Percentiles rank a stretch among this genome's conserved stretches.
Evolutionary conservation across 2,797 vertebrate species (phyloP).

Genomic region (Hippoglossus hippoglossus): DNA sequence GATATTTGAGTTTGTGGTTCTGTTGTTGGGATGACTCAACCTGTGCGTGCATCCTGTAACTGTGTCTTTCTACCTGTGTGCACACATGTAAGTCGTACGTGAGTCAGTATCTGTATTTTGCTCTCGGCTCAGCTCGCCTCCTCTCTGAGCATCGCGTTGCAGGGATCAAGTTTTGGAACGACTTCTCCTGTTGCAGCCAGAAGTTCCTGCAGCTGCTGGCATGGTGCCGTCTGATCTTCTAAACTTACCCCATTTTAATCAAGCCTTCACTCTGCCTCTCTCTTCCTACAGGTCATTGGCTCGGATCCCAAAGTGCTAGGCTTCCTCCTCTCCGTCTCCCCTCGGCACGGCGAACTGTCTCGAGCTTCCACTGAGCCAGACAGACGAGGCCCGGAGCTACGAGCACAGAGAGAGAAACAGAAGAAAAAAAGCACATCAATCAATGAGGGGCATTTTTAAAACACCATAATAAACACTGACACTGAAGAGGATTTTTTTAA

Average conservation of each 20-base stretch:
- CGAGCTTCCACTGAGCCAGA: conserved; percentile 43
- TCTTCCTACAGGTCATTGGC: conserved; percentile 65
- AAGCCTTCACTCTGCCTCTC: conserved; percentile 40
- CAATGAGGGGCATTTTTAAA: conserved; percentile 40
- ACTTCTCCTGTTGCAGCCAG: conserved; percentile 38
- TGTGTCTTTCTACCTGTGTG: not conserved
- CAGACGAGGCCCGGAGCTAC: conserved; percentile 58
- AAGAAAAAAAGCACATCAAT: conserved; percentile 28
- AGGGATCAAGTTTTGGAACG: conserved; percentile 57
- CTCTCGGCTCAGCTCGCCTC: conserved; percentile 28
- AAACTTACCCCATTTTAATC: conserved; percentile 81
- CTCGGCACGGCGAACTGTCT: conserved; percentile 27
- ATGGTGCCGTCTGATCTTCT: conserved; percentile 35
- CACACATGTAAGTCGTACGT: not conserved
- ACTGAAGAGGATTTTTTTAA: not conserved
- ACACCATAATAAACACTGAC: conserved; percentile 33
- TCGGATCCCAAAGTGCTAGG: conserved; percentile 49
- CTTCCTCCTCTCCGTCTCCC: conserved; percentile 41
- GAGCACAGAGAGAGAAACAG: conserved; percentile 25
- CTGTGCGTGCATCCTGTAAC: no score
- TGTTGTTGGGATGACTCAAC: not conserved
- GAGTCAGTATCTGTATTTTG: conserved; percentile 37
- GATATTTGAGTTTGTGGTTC: not conserved
- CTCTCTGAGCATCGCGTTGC: conserved; percentile 52
- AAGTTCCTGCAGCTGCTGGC: conserved; percentile 55